Base-by-base conservation (phyloP, 2,888 invertebrate species). In the Drosophila melanosoma region DNA sequence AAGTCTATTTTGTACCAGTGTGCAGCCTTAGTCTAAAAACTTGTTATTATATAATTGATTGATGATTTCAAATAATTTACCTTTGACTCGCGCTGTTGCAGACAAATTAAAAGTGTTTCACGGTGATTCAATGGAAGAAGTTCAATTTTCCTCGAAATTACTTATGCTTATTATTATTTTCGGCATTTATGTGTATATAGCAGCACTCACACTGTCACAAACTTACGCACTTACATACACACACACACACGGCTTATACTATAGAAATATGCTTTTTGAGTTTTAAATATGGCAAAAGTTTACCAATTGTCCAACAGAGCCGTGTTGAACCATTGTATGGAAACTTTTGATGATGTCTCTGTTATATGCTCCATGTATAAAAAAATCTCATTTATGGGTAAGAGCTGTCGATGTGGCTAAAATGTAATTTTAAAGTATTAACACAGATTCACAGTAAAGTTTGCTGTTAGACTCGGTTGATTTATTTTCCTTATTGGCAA, bases 281-380 rank as follows among this genome's bases (percentile, higher is more conserved):
- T 78, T 83, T 82, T 75, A 70, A 68, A 81, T 74, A 75, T 75
- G 71, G 65, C 71, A 76, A 78, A 79, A 79, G 59, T 85, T 76
- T 42, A n/a, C 49, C 6, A 38, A 36, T 57, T 48, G 32, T 29
- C 20, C 38, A 12, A 8, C 35, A 53, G 11, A 23, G 49, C 29
- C 29, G 17, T 42, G 32, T 35, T 36, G 32, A 71, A 69, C 42
- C 75, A 69, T 62, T 36, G 35, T 60, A 10, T 59, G 26, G 38
- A 17, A 60, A 62, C 62, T 60, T 73, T 74, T 42, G 49, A 29
- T 57, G 72, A n/a, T 42, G 60, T 45, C 56, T 60, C 48, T 76
- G 85, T 76, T 81, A 82, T 74, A 76, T 80, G 74, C 48, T 70
- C 42, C 11, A 26, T 36, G 45, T 15, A 26, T 69, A 74, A 71